phyloP scores from a whole-genome alignment of 2,888 invertebrate genomes.

The Microctonus hyperodae region DNA sequence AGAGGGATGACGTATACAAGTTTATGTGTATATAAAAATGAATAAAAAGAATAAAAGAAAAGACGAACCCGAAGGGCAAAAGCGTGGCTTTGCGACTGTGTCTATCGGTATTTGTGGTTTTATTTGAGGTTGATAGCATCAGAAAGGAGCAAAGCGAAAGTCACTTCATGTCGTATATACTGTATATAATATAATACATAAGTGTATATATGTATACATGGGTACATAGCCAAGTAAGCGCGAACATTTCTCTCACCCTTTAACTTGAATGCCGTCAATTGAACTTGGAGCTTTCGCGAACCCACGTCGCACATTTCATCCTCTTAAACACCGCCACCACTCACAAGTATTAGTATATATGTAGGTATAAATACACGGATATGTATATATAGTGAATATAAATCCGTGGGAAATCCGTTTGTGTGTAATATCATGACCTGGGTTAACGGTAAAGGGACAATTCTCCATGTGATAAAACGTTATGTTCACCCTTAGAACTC shows the following conservation, averaged over 20 bases:
- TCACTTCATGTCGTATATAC: slow-evolving; percentile 20
- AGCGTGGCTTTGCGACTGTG: slow-evolving; percentile 35
- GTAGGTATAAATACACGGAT: background rate
- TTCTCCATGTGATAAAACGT: slow-evolving; percentile 47
- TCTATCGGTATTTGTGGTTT: slow-evolving; percentile 57
- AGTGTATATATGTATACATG: slow-evolving; percentile 32
- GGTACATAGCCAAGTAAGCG: slow-evolving; percentile 53
- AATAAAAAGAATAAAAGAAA: slow-evolving; percentile 13
- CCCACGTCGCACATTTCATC: slow-evolving; percentile 29
- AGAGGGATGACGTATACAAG: background rate
- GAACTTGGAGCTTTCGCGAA: slow-evolving; percentile 20
- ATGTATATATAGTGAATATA: slow-evolving; percentile 6
- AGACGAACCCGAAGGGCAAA: slow-evolving; percentile 23
- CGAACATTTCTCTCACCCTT: slow-evolving; percentile 40
- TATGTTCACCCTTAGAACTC: slow-evolving; percentile 47
- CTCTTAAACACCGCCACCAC: slow-evolving; percentile 19
- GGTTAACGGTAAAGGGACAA: slow-evolving; percentile 39
- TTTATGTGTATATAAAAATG: background rate
- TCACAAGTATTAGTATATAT: background rate
- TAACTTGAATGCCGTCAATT: slow-evolving; percentile 26
- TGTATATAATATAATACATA: slow-evolving; percentile 14
- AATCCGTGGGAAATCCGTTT: slow-evolving; percentile 39
- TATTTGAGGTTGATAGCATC: slow-evolving; percentile 55
- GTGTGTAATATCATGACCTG: slow-evolving; percentile 46
- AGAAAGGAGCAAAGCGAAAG: slow-evolving; percentile 40